phyloP scores from a whole-genome alignment of 2,797 vertebrate species.

The Erethizon dorsatum region DNA sequence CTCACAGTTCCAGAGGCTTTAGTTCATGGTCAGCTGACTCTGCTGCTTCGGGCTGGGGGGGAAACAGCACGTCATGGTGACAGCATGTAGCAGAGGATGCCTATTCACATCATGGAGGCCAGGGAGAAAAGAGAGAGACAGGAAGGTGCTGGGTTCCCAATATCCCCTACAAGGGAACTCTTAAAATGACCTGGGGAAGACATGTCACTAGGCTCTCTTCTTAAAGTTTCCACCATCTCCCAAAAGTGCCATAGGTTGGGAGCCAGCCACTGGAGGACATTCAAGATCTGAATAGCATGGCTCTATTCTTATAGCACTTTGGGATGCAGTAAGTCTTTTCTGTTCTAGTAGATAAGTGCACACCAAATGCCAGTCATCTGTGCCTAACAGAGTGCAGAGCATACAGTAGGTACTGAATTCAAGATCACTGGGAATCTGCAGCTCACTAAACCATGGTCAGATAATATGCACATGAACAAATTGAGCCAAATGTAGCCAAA shows the following conservation, averaged over 20 bases:
- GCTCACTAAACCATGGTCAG: background rate
- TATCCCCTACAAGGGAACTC: background rate
- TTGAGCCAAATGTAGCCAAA: background rate
- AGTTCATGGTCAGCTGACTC: background rate
- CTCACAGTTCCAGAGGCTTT: background rate
- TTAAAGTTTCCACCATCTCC: background rate
- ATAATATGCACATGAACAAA: accelerated
- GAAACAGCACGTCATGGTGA: background rate
- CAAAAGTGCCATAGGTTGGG: background rate
- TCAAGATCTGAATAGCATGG: background rate
- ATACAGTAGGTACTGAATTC: accelerated
- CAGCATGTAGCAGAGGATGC: background rate
- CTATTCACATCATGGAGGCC: background rate
- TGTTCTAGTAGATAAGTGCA: background rate
- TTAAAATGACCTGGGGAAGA: background rate
- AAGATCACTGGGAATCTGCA: background rate
- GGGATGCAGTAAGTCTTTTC: no score
- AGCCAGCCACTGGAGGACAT: background rate
- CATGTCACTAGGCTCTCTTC: background rate
- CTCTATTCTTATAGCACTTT: background rate
- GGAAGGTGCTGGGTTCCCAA: background rate
- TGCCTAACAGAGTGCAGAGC: no score
- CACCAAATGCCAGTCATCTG: no score
- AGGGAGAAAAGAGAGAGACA: background rate
- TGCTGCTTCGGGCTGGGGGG: background rate